Evolutionary conservation across 1,140 invertebrate species (phyloP).

Genomic region (Diuraphis noxia): DNA sequence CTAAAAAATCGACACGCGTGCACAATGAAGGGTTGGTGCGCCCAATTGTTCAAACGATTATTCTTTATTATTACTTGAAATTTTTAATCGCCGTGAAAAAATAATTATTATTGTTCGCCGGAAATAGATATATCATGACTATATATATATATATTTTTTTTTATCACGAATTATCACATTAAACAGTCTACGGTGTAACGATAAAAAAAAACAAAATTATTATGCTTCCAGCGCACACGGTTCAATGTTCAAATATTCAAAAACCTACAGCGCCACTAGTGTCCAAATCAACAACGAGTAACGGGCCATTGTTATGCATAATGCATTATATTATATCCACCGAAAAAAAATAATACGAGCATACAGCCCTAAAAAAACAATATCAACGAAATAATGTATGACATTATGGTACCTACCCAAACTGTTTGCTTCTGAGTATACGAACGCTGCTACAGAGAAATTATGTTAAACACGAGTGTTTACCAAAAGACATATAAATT

Average conservation of each 20-base stretch:
- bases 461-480: not conserved
- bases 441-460: not conserved
- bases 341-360: not conserved
- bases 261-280: not conserved
- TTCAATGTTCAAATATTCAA: constrained; percentile 11
- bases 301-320: not conserved
- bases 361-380: not conserved
- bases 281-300: not conserved
- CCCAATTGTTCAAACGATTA: not conserved
- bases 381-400: not conserved
- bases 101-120: not conserved
- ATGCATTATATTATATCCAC: not conserved
- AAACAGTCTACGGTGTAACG: not conserved
- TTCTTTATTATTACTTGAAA: not conserved
- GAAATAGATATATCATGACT: not conserved
- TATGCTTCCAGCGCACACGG: not conserved
- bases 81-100: constrained; percentile 2
- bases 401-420: not conserved
- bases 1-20: not conserved
- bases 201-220: not conserved
- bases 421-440: not conserved
- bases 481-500: not conserved
- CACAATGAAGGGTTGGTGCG: not conserved
- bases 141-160: too few species aligned
- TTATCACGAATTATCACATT: constrained; percentile 1